A percentile compares a stretch with the other conserved stretches of the same genome.
These are phyloP conservation scores for Malacoraja senta DNA, from an alignment of 2,797 vertebrate species.

Conservation along the genomic window DNA sequence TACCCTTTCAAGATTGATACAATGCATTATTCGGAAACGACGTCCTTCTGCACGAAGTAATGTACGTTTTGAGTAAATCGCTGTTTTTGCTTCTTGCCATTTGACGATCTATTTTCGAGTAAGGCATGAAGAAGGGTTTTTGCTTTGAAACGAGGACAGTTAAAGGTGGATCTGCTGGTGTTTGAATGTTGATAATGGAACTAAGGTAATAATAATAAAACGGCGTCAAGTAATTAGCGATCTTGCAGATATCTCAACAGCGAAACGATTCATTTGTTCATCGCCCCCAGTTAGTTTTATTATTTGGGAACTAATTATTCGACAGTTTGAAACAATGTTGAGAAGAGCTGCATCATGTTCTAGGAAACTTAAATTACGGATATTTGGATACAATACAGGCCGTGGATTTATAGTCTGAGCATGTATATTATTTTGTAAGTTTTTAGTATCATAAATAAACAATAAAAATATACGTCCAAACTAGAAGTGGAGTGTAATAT, in stretches of 20 bases:
- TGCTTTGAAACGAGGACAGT: not conserved
- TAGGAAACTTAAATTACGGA: constrained; percentile 8
- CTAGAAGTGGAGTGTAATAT: not conserved
- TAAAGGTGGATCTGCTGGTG: not conserved
- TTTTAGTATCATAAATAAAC: not conserved
- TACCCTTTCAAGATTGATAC: constrained; percentile 23
- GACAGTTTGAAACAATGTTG: not conserved
- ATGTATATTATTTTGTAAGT: not conserved
- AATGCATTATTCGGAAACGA: constrained; percentile 30
- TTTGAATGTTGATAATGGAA: constrained; percentile 21
- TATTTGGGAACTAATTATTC: constrained; percentile 10
- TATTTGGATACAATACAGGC: not conserved
- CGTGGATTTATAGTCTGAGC: not conserved
- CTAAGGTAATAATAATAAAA: constrained; percentile 21
- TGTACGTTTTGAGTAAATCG: constrained; percentile 23
- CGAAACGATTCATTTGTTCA: not conserved
- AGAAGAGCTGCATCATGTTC: not conserved
- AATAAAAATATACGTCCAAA: not conserved
- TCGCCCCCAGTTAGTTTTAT: not conserved
- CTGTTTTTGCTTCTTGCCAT: not conserved
- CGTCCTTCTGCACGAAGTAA: constrained; percentile 4
- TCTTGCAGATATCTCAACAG: not conserved
- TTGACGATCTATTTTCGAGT: not conserved
- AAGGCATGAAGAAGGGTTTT: constrained; percentile 3
- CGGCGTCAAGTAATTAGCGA: not conserved